Conservation (phyloP, 2,113 vertebrate species). For the Corythornis cristatus region DNA sequence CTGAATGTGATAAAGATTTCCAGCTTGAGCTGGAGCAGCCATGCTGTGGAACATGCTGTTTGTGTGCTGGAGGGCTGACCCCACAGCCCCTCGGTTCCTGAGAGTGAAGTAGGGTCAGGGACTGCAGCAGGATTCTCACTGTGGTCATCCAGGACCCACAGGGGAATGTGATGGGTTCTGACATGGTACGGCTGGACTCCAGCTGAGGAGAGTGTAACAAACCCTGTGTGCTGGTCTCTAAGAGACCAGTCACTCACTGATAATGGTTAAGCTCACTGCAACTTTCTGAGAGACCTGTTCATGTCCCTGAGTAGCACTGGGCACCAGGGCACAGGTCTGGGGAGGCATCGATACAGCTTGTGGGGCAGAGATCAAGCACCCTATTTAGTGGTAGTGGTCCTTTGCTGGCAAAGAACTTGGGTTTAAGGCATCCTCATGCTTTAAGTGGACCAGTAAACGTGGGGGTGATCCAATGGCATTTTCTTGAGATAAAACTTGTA, state of each 20-base stretch:
- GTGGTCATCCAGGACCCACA: not conserved
- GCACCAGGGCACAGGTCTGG: not conserved
- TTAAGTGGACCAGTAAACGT: not conserved
- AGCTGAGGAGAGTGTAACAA: not conserved
- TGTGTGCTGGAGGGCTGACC: not conserved
- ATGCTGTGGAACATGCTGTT: not conserved
- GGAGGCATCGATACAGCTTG: not conserved
- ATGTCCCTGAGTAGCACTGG: not conserved
- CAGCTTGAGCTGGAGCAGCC: not conserved
- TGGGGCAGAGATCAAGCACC: not conserved
- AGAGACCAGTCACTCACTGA: not conserved
- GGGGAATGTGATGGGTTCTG: rapidly evolving
- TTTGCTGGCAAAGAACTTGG: not conserved
- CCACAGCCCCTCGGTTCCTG: not conserved
- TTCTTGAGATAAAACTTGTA: not conserved
- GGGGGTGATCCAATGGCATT: not conserved
- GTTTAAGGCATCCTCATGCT: not conserved
- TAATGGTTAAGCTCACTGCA: not conserved
- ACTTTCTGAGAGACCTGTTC: not conserved
- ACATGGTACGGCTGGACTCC: not conserved
- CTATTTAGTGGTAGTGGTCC: not conserved
- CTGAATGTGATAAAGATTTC: not conserved
- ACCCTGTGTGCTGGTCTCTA: rapidly evolving
- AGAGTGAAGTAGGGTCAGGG: not conserved
- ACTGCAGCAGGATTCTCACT: rapidly evolving